Evolutionary conservation across 2,888 invertebrate genomes (phyloP).

Genomic region (Lasioglossum morio): DNA sequence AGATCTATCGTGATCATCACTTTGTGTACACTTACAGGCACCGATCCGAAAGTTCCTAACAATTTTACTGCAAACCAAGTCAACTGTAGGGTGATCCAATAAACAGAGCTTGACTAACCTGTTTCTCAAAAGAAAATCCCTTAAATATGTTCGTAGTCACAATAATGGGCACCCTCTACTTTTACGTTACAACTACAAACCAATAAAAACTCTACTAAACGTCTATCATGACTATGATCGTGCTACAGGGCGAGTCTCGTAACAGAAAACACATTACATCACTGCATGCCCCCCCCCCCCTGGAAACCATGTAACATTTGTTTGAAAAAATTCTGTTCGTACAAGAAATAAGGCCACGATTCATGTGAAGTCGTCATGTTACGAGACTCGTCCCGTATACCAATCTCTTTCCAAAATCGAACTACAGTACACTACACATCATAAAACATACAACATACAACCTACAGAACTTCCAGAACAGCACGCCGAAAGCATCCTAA

Average conservation of each 20-base stretch:
- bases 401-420: not conserved
- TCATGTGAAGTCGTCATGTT: no score
- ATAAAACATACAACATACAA: not conserved
- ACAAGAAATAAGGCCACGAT: no score
- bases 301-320: no score
- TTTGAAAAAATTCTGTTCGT: no score
- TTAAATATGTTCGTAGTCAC: no score
- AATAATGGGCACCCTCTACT: no score
- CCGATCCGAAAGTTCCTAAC: not conserved
- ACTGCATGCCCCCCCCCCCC: no score
- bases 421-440: not conserved
- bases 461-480: not conserved
- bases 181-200: no score
- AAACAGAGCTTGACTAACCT: not conserved
- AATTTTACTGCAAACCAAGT: not conserved
- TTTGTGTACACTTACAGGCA: not conserved
- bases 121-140: not conserved
- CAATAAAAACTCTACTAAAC: no score
- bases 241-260: no score
- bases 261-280: no score
- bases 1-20: not conserved
- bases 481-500: not conserved
- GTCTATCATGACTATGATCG: no score
- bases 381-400: not conserved
- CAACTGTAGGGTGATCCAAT: not conserved